Conservation (phyloP, 2,113 vertebrate species). For the Pithys albifrons region DNA sequence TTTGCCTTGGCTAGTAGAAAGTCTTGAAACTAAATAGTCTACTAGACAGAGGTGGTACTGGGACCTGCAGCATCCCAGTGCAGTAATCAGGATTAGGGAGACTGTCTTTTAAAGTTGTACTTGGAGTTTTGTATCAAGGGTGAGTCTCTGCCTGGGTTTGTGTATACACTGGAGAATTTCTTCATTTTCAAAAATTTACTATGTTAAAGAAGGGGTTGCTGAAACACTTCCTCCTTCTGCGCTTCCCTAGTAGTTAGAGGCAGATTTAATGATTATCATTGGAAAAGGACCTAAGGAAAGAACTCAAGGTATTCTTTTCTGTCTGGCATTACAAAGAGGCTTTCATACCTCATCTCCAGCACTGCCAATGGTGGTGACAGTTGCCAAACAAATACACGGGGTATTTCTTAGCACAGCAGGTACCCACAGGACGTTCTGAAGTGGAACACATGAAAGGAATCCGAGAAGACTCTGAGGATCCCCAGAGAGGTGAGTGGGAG, state of each 20-base stretch:
- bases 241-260: not conserved
- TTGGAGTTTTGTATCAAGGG: not conserved
- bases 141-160: not conserved
- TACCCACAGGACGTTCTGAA: fast-evolving
- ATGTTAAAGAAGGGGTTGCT: not conserved
- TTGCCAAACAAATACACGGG: not conserved
- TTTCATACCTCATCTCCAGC: not conserved
- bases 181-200: not conserved
- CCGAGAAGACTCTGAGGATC: not conserved
- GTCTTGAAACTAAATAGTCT: not conserved
- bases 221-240: not conserved
- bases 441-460: not conserved
- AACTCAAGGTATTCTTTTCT: not conserved
- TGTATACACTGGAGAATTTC: not conserved
- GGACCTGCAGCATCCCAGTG: not conserved
- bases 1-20: not conserved
- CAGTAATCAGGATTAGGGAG: not conserved
- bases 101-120: not conserved
- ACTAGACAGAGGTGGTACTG: not conserved
- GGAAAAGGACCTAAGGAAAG: not conserved
- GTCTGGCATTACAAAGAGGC: not conserved
- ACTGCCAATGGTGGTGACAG: not conserved
- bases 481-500: not conserved
- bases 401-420: not conserved
- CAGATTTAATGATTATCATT: not conserved